Base-by-base conservation (phyloP, 2,797 vertebrate genomes). In the Pangasius sanitwongsei region DNA sequence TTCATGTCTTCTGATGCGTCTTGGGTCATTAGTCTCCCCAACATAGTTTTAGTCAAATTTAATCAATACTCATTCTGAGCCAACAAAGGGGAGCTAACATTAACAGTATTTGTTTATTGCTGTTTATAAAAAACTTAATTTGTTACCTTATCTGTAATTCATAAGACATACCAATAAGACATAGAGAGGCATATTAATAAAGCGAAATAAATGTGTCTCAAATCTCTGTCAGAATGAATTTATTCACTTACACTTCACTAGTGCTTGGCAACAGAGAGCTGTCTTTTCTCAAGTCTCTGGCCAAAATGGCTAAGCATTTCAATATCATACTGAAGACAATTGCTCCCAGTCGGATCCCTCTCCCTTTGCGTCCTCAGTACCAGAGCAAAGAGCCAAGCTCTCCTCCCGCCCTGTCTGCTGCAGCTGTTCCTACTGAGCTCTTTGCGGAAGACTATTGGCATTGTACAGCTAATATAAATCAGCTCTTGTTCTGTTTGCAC, bases 361-460 rank as follows among this genome's bases (percentile, higher is more conserved):
- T 88, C 77, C 85, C 37, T 89, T 92, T 89, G 90, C 81, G 90
- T 90, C 91, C 92, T 86, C 93, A 91, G 86, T 69, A 88, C 89
- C 90, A 23, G 88, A 83, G 80, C 48, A 91, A 85, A 87, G 89
- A 84, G 85, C 89, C 91, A 89, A 87, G 67, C 89, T 90, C 86
- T 88, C 87, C 90, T 88, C 90, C 88, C 63, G 91, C 92, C 89
- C 85, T 89, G 89, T 90, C 91, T 91, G 90, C 88, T 94, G 92
- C 91, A 91, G 90, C 91, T 92, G 88, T 90, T 90, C 89, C 88
- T 92, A 91, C 90, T 90, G 50, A 25, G 88, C 82, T 90, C 87
- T 87, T 89, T 87, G 87, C 83, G 61, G 78, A 87, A 83, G 80
- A 88, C 86, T 87, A 83, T 86, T 78, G 87, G 87, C 89, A 87